phyloP scores from a whole-genome alignment of 1,140 invertebrate genomes.

The Lepidurus arcticus region DNA sequence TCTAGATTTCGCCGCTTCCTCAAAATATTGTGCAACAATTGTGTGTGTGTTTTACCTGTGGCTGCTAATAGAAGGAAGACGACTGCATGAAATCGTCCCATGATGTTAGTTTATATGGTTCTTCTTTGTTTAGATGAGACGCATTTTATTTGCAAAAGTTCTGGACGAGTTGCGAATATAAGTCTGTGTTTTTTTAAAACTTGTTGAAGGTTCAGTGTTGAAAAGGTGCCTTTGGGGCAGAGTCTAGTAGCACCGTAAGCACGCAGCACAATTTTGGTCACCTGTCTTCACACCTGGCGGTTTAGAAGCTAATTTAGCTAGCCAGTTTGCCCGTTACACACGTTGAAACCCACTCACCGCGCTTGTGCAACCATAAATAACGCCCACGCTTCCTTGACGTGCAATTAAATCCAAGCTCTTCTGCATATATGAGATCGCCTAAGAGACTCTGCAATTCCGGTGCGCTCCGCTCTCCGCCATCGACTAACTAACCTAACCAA shows the following conservation, averaged over 20 bases:
- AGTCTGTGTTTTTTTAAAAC: neutral
- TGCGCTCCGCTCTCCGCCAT: neutral
- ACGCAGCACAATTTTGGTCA: neutral
- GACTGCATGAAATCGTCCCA: neutral
- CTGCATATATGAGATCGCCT: neutral
- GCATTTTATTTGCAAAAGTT: neutral
- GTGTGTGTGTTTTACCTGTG: neutral
- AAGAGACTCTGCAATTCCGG: neutral
- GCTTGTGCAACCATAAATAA: neutral
- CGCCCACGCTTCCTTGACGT: neutral
- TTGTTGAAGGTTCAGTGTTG: slow-evolving; percentile 3
- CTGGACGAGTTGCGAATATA: neutral
- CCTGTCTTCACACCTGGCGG: slow-evolving; percentile 9
- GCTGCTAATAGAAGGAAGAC: neutral
- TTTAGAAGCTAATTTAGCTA: neutral
- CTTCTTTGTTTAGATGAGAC: neutral
- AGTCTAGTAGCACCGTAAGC: neutral
- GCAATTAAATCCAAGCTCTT: neutral
- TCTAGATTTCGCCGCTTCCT: neutral
- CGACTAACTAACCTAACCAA: slow-evolving; percentile 10
- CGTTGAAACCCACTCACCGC: slow-evolving; percentile 1
- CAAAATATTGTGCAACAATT: neutral
- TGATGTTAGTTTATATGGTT: neutral
- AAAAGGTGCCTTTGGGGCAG: neutral
- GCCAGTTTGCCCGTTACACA: neutral